These are phyloP conservation scores for Colinus virginianus DNA, from an alignment of 2,113 vertebrate species.

Conservation along the genomic window DNA sequence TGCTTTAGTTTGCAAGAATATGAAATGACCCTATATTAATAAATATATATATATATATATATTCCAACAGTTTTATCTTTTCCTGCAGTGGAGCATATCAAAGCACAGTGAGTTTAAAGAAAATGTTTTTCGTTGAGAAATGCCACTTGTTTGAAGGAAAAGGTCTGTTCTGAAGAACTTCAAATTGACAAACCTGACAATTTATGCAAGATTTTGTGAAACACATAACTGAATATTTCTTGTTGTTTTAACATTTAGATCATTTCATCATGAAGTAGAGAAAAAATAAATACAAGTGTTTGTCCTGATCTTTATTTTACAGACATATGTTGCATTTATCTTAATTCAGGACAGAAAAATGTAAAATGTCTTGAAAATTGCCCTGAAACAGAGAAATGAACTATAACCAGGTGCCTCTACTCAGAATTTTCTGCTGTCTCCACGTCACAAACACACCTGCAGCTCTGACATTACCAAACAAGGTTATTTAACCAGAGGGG, in stretches of 20 bases:
- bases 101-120: not conserved
- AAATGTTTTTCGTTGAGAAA: not conserved
- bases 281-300: not conserved
- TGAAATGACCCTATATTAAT: not conserved
- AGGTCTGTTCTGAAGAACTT: not conserved
- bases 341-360: not conserved
- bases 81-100: not conserved
- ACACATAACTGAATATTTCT: not conserved
- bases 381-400: not conserved
- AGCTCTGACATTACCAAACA: not conserved
- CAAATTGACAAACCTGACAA: not conserved
- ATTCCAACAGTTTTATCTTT: not conserved
- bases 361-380: not conserved
- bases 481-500: not conserved
- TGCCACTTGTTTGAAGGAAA: not conserved
- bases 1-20: not conserved
- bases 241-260: not conserved
- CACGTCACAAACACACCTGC: not conserved
- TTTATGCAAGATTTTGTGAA: not conserved
- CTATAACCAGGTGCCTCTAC: not conserved
- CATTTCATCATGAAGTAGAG: not conserved
- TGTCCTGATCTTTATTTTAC: not conserved
- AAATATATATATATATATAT: too few species aligned
- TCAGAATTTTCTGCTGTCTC: not conserved
- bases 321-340: not conserved